Evolutionary conservation across 1,140 invertebrate species (phyloP).

Genomic region (Helicorthomorpha holstii): DNA sequence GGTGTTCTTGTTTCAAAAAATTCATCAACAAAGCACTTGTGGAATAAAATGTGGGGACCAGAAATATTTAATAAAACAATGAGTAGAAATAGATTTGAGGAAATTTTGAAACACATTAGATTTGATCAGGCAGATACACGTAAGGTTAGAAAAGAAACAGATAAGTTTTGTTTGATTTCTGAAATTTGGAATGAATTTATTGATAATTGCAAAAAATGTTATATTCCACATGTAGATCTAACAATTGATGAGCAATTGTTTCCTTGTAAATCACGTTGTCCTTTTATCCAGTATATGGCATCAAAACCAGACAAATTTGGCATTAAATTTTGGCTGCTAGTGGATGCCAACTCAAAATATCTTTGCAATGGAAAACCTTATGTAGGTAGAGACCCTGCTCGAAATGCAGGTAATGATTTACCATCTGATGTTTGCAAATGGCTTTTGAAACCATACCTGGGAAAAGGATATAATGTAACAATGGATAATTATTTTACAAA

Average conservation of each 20-base stretch:
- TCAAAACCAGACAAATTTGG: conserved; percentile 5
- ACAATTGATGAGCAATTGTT: conserved; percentile 9
- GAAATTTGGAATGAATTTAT: conserved; percentile 4
- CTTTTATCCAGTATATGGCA: conserved; percentile 4
- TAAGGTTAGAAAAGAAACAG: conserved; percentile 2
- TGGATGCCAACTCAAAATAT: conserved; percentile 5
- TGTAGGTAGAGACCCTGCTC: conserved; percentile 1
- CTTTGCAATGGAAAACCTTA: conserved; percentile 4
- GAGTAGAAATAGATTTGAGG: conserved; percentile 1
- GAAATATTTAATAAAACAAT: conserved; percentile 5
- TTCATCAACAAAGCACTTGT: neutral
- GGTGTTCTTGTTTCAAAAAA: neutral
- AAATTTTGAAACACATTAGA: neutral
- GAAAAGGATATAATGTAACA: neutral
- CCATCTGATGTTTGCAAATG: neutral
- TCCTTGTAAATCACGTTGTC: conserved; percentile 2
- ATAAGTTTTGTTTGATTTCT: conserved; percentile 4
- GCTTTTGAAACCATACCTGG: neutral
- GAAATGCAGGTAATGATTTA: neutral
- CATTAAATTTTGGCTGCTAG: conserved; percentile 3
- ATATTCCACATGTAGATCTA: conserved; percentile 1
- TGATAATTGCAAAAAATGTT: conserved; percentile 5
- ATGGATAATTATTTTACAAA: neutral
- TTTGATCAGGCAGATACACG: conserved; percentile 5
- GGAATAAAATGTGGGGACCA: neutral